phyloP scores from a whole-genome alignment of 2,888 invertebrate genomes.

The Leptogaster cylindrica region DNA sequence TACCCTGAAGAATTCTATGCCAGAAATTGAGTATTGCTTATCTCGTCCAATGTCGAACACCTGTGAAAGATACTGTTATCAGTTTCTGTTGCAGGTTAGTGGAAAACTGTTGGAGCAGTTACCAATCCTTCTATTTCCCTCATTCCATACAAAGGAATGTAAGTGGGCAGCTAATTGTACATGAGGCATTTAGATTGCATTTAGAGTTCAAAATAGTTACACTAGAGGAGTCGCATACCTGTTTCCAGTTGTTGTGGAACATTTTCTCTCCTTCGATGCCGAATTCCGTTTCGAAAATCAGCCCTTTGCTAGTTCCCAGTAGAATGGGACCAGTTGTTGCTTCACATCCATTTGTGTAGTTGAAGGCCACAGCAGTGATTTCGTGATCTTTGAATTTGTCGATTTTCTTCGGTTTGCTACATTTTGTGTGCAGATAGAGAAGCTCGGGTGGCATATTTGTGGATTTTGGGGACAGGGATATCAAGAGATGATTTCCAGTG shows the following conservation, averaged over 20 bases:
- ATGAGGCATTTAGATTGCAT: not conserved
- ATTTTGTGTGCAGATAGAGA: slow-evolving; percentile 79
- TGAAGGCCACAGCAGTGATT: slow-evolving; percentile 92
- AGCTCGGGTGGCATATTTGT: slow-evolving; percentile 70
- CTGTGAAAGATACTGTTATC: slow-evolving; percentile 61
- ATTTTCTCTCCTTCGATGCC: slow-evolving; percentile 81
- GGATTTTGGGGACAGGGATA: slow-evolving; percentile 69
- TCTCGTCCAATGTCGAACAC: slow-evolving; percentile 88
- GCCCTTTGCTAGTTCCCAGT: slow-evolving; percentile 86
- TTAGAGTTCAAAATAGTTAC: slow-evolving; percentile 20
- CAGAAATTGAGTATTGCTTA: slow-evolving; percentile 81
- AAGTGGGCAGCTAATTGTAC: slow-evolving; percentile 71
- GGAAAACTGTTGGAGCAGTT: slow-evolving; percentile 54
- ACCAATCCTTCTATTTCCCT: slow-evolving; percentile 80
- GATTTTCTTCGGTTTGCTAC: slow-evolving; percentile 73
- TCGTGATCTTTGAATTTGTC: slow-evolving; percentile 69
- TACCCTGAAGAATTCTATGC: slow-evolving; percentile 80
- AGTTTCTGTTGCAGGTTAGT: not conserved
- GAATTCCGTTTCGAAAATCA: slow-evolving; percentile 90
- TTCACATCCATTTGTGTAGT: slow-evolving; percentile 73
- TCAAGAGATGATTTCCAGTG: slow-evolving; percentile 82
- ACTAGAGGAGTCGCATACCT: slow-evolving; percentile 65
- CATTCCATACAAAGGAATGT: slow-evolving; percentile 75
- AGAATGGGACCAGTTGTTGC: slow-evolving; percentile 82
- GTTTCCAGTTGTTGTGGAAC: slow-evolving; percentile 84